Evolutionary conservation across 1,140 invertebrate genomes (phyloP).

Genomic region (Danaus melanippus): DNA sequence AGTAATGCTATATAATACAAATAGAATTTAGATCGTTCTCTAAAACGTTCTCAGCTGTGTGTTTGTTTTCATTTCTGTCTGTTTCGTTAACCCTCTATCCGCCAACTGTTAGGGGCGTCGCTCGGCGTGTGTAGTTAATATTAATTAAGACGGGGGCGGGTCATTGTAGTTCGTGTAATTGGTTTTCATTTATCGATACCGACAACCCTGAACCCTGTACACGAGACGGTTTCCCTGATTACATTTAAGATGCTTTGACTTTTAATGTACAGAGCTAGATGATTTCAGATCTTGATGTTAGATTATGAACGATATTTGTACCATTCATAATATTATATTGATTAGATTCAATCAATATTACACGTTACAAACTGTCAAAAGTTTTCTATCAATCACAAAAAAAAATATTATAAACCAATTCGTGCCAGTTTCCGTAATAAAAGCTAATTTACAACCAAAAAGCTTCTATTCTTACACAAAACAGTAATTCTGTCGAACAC

Average conservation of each 20-base stretch:
- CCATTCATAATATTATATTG: too few species aligned
- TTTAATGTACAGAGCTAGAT: not conserved
- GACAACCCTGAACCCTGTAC: conserved; percentile 23
- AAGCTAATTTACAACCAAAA: conserved; percentile 32
- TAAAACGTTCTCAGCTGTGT: conserved; percentile 4
- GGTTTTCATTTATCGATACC: conserved; percentile 42
- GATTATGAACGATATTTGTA: too few species aligned
- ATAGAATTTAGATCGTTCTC: not conserved
- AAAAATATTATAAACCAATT: conserved; percentile 34
- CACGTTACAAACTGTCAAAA: too few species aligned
- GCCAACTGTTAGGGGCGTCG: conserved; percentile 53
- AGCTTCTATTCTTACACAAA: conserved; percentile 38
- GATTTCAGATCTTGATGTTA: too few species aligned
- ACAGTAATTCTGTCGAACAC: conserved; percentile 43
- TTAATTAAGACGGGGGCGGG: conserved; percentile 57
- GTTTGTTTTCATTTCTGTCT: conserved; percentile 57
- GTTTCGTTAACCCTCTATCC: conserved; percentile 43
- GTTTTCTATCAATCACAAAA: conserved; percentile 11
- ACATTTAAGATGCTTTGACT: conserved; percentile 11
- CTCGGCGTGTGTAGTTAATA: conserved; percentile 53
- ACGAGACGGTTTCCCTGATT: conserved; percentile 13
- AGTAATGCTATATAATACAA: too few species aligned
- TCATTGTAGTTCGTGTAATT: conserved; percentile 50
- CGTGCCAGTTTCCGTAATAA: conserved; percentile 35
- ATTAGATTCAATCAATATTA: too few species aligned